Evolutionary conservation across 2,888 invertebrate species (phyloP), one percentile per base, ranked within the genome.

Genomic region (Galerucella calmariensis): DNA sequence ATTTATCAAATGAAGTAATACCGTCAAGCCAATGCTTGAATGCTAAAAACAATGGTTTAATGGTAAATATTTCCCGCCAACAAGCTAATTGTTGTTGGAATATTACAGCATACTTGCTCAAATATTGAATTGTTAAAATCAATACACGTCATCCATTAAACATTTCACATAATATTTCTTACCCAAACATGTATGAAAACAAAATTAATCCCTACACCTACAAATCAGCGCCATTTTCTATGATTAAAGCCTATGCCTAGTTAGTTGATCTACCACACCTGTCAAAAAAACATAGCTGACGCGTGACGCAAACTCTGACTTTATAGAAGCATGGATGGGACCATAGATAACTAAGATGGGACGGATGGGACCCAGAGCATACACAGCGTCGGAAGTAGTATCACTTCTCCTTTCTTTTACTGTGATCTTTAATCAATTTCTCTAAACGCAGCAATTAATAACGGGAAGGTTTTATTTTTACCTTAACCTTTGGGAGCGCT

Each of bases 51-150:
- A 65, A 65, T 65, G 41, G 44, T 20, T 16, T 44, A 35, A 35
- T 59, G 16, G n/a, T 24, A 16, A 16, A 46, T 16, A 65, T 65
- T 65, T 65, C 63, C 63, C 63, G 63, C 63, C 63, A 65, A 62
- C 16, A 10, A 46, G n/a, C 8, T 0, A 46, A 65, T 10, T 56
- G 20, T 9, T 56, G 20, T 10, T 9, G 16, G 8, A 20, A 6
- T 20, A 20, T 56, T n/a, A 16, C 20, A 20, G 11, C 10, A 56
- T 3, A 56, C 11, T 16, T 20, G 2, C 2, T 10, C 16, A 56
- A 56, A 20, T 20, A 14, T n/a, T 16, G 12, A 11, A 56, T 56
- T 20, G 56, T 56, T 10, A 56, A 10, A 56, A 1, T 56, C 9
- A 56, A 56, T 20, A 10, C 8, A 16, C 16, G 16, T 56, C 20